Conservation (phyloP, 2,113 vertebrate species). For the Pteropus alecto region DNA sequence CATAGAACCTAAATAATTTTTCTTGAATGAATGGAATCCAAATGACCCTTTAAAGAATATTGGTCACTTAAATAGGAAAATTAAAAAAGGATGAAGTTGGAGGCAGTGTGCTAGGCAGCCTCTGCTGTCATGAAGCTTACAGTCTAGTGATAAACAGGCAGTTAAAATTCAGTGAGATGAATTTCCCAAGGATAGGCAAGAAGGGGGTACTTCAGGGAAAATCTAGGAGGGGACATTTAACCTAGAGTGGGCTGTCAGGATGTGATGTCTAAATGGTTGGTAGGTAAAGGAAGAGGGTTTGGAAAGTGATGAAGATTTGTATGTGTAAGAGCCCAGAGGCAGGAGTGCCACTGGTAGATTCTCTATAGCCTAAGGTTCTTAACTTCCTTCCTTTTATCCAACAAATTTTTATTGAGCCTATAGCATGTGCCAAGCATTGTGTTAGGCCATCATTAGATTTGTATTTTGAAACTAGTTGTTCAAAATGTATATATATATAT, state of each 20-base stretch:
- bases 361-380: background rate
- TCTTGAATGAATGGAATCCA: conserved; percentile 10
- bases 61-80: background rate
- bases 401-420: background rate
- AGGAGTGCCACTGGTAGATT: background rate
- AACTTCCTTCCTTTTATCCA: background rate
- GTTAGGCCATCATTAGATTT: conserved; percentile 20
- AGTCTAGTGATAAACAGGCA: background rate
- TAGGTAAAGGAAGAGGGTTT: background rate
- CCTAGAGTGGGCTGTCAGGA: background rate
- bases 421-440: background rate
- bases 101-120: background rate
- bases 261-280: background rate
- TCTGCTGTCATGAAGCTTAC: background rate
- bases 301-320: background rate
- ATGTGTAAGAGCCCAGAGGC: background rate
- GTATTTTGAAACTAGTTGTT: conserved; percentile 5
- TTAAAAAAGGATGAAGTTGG: background rate
- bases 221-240: background rate
- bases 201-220: background rate
- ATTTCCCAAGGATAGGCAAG: background rate
- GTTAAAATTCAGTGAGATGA: background rate
- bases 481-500: background rate
- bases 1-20: background rate
- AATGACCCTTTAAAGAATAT: background rate